Base-by-base conservation (phyloP, 2,797 vertebrate species). In the Distichodus sexfasciatus region DNA sequence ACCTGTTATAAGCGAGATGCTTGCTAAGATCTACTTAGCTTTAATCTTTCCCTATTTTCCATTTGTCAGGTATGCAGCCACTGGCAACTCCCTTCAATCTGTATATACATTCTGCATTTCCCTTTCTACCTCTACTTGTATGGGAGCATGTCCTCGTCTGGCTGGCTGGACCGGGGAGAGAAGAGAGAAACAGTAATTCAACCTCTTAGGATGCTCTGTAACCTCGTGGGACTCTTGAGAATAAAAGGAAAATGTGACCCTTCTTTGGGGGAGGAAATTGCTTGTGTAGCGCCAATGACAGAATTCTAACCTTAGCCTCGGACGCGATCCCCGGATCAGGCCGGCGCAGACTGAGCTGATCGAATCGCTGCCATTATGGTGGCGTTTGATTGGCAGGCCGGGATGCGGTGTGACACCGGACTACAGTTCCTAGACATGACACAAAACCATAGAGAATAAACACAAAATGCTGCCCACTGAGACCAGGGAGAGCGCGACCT, bases 201-300 rank as follows among this genome's bases (percentile, higher is more conserved):
- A 62, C 51, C 63, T 60, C 50, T 54, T 46, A 63, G 50, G 12
- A 38, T 75, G 59, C 48, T 74, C 35, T 65, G 73, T 84, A 82
- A 78, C 69, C 75, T 77, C 73, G 19, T 47, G 63, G 66, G 53
- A 58, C 57, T 58, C 72, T 51, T 76, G 66, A 75, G 79, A 77
- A 82, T 79, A 79, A 79, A 66, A 40, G 63, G 61, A 74, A 73
- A 74, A 74, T 40, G 55, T 76, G 61, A 53, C 62, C 80, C 85
- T 67, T 83, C 31, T 75, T 31, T 50, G 70, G 33, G 55, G 76
- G 64, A 72, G 69, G 76, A 87, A 83, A 85, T 82, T 79, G 71
- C 73, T 78, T 75, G 76, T 72, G 78, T 76, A 71, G 81, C 75
- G 50, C 76, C 36, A 54, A 53, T 83, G 74, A 76, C 69, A 64